Evolutionary conservation across 2,797 vertebrate species (phyloP), one percentile per base, ranked within the genome.

Genomic region (Sternarchorhynchus goeldii): DNA sequence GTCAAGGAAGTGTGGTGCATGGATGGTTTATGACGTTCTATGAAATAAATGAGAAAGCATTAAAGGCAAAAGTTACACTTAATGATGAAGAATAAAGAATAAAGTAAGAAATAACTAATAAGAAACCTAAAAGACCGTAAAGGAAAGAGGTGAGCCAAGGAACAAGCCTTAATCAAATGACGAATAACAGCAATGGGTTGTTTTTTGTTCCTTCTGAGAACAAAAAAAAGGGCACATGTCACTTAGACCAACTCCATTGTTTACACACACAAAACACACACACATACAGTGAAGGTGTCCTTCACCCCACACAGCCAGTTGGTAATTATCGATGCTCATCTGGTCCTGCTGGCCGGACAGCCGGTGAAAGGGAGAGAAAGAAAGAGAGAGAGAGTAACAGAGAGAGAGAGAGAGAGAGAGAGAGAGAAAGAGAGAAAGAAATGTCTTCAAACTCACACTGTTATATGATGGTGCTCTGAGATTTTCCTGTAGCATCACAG

Each of bases 271-370:
- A 69, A 56, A 79, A 63, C 78, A 59, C 45, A 67, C 63, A 68
- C 69, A 29, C 55, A 73, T 12, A 60, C 62, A 80, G 73, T 78
- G 64, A 86, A 81, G 81, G 83, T 86, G 85, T 84, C 85, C 83
- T 86, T 77, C 83, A 79, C 81, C 79, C 79, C 85, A 81, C 63
- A 80, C 79, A 83, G 81, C 81, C 83, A 58, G 79, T 84, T 76
- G 81, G 81, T 84, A 82, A 84, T 86, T 86, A 84, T 86, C 77
- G 41, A 75, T 79, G 77, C 85, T 86, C 83, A 83, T 84, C 85
- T 86, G 79, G 85, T 84, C 85, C 83, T 84, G 83, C 83, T 86
- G 85, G 81, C 81, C 68, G 63, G 81, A 82, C 85, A 86, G 85
- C 82, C 81, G 81, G 85, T 83, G 65, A 77, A 68, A 81, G 63